Evolutionary conservation across 1,140 invertebrate genomes (phyloP).

Genomic region (Limonius californicus): DNA sequence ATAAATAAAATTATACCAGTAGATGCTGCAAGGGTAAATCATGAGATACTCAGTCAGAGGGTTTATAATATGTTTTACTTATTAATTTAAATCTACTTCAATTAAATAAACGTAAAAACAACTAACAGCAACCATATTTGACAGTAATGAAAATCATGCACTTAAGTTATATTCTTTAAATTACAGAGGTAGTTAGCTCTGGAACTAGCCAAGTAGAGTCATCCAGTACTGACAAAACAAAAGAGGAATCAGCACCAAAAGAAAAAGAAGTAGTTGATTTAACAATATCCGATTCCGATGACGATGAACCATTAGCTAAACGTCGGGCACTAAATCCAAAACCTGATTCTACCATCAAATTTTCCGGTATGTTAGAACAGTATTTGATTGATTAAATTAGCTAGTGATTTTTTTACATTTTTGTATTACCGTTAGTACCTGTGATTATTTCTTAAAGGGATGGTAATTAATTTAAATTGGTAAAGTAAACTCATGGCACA

Average conservation of each 20-base stretch:
- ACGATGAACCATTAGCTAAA: constrained; percentile 45
- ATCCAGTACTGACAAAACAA: constrained; percentile 30
- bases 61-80: too few relatives aligned
- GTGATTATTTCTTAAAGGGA: too few relatives aligned
- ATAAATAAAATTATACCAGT: too few relatives aligned
- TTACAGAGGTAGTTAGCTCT: constrained; percentile 26
- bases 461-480: too few relatives aligned
- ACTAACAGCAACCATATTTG: too few relatives aligned
- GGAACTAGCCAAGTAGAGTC: constrained; percentile 20
- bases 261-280: constrained; percentile 43
- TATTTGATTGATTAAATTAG: constrained; percentile 1
- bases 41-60: too few relatives aligned
- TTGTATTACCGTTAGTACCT: not conserved
- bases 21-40: too few relatives aligned
- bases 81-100: too few relatives aligned
- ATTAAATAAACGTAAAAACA: too few relatives aligned
- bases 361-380: constrained; percentile 33
- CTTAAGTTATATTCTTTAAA: not conserved
- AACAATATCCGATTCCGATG: constrained; percentile 45
- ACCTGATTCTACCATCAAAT: constrained; percentile 45
- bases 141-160: too few relatives aligned
- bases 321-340: constrained; percentile 39
- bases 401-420: too few relatives aligned
- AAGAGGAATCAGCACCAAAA: constrained; percentile 16
- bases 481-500: too few relatives aligned